Evolutionary conservation across 92 coral and sea anemone genomes (phyloP).

Genomic region (Bergia puertoricense): DNA sequence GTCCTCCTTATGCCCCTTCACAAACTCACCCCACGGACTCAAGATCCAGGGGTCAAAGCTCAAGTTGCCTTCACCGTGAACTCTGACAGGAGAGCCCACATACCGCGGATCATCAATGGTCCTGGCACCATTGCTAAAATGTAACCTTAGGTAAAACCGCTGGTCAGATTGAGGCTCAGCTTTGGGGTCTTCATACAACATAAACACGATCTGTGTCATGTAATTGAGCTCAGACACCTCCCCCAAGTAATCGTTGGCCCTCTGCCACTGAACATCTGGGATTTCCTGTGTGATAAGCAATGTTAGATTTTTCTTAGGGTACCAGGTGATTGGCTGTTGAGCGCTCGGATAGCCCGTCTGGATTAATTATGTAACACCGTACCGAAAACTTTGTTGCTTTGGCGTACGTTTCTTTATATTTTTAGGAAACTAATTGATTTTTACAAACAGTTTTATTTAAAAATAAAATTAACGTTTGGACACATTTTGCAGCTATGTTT

Average conservation of each 20-base stretch:
- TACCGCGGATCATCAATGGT: constrained; percentile 31
- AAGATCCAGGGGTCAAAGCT: constrained; percentile 24
- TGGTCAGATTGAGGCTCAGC: constrained; percentile 82
- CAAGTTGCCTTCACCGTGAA: neutral
- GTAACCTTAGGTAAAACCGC: constrained; percentile 78
- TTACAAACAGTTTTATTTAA: no score
- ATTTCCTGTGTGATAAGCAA: constrained; percentile 49
- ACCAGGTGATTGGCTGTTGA: neutral
- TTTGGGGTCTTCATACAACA: constrained; percentile 94
- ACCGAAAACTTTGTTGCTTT: no score
- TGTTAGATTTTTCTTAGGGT: neutral
- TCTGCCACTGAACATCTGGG: constrained; percentile 83
- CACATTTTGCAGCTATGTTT: no score
- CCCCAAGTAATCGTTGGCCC: constrained; percentile 73
- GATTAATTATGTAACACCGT: no score
- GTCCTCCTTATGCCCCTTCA: constrained; percentile 22
- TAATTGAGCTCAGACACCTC: constrained; percentile 92
- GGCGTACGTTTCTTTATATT: no score
- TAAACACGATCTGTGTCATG: constrained; percentile 92
- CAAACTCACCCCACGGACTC: constrained; percentile 41
- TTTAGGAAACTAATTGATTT: no score
- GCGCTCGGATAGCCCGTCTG: no score
- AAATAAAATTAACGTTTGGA: no score
- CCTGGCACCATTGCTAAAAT: constrained; percentile 84
- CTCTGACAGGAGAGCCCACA: constrained; percentile 21